Evolutionary conservation across 92 coral and sea anemone genomes (phyloP), one percentile per base, ranked within the genome.

Genomic region (Phenganax marumi): DNA sequence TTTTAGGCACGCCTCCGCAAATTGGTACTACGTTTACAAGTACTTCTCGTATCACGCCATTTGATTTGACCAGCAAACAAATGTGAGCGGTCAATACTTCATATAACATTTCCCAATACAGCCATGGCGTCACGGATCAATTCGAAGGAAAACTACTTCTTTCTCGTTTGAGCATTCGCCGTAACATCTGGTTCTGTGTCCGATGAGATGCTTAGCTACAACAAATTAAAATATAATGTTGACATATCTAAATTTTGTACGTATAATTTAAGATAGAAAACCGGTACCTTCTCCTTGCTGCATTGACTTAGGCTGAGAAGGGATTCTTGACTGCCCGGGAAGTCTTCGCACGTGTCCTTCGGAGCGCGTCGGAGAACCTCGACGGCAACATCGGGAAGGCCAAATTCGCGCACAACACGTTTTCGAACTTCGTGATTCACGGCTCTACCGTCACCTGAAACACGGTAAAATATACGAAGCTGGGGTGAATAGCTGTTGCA

Each of bases 341-440:
- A 80, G 73, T 79, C 71, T 77, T 71, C 21, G 63, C 23, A 24
- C 58, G 77, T 50, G 69, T 91, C 88, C 54, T 74, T 86, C 24
- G 89, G 91, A 57, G 89, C 90, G 72, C 70, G 84, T 14, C 86
- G 80, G 22, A 90, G 87, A 25, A 89, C 89, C 76, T 91, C 97
- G 66, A 93, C 86, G 16, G 98, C 98, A 16, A 95, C 91, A 78
- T 95, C 98, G 22, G 98, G 98, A 68, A 95, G 90, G 81, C 95
- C 91, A 43, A 90, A 87, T 80, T 89, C 81, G 54, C 86, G 69
- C 63, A 77, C 81, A 57, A 74, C 81, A 57, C 81, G 79, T 82
- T 77, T 79, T 70, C 81, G 23, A 56, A 81, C 70, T 76, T 69
- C 84, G 60, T 81, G 54, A 85, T 90, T 62, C 90, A 78, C 83